Conservation (phyloP, 2,113 vertebrate species). For the Dicaeum eximium region DNA sequence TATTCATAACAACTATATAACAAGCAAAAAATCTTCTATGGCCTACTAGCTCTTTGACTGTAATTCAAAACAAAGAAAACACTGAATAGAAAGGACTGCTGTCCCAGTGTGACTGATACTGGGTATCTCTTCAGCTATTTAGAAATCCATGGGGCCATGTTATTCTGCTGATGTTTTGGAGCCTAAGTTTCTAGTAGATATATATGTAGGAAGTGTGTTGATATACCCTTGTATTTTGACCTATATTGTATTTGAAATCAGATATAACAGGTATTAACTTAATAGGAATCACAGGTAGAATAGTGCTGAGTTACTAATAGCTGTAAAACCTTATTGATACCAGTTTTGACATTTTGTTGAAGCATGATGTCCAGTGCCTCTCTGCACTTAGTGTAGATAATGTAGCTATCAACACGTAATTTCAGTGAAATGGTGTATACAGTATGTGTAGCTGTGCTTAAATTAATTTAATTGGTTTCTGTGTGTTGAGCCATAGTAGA, state of each 20-base stretch:
- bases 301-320: conserved; percentile 65
- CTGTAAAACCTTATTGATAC: conserved; percentile 68
- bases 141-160: background rate
- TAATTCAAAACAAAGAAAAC: background rate
- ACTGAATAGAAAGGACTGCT: background rate
- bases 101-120: conserved; percentile 28
- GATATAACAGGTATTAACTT: conserved; percentile 55
- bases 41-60: background rate
- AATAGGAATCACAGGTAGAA: conserved; percentile 63
- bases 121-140: background rate
- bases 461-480: conserved; percentile 68
- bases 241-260: conserved; percentile 62
- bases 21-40: background rate
- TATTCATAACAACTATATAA: background rate
- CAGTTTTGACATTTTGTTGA: conserved; percentile 77
- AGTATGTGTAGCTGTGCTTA: conserved; percentile 71
- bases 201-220: conserved; percentile 23
- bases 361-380: conserved; percentile 91
- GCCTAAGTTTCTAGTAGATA: conserved; percentile 9
- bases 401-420: conserved; percentile 83
- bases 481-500: conserved; percentile 72
- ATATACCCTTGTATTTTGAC: conserved; percentile 43
- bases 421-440: conserved; percentile 80
- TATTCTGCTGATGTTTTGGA: conserved; percentile 34
- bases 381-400: conserved; percentile 89